Base-by-base conservation (phyloP, 2,888 invertebrate species). In the Nomada goodeniana region DNA sequence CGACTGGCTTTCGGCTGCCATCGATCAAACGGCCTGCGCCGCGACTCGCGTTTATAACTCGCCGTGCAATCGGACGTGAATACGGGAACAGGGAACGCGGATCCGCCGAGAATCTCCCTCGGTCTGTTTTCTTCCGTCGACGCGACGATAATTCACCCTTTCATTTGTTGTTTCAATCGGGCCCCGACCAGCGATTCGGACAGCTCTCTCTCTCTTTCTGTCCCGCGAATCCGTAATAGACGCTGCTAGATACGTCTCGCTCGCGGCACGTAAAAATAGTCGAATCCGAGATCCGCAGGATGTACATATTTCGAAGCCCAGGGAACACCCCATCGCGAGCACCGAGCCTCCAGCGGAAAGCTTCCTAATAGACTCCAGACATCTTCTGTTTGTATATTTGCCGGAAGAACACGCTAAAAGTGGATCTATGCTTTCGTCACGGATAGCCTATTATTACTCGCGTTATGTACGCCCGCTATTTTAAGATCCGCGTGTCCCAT, bases 21-120 rank as follows among this genome's bases (percentile, higher is more conserved):
- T 90, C 89, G 89, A 90, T 90, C 86, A 87, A 88, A 84, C 85
- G 80, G 84, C 84, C 87, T 81, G 83, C 84, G 80, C 68, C 74
- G 50, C 64, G 79, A 78, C 82, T 68, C 77, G 80, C 79, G 76
- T 79, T 80, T 84, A 83, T 67, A 83, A 81, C 82, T 72, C 72
- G 70, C 13, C 69, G 81, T 70, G 80, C 80, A 80, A 82, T 82
- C 81, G 75, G 80, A 80, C 75, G 68, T 53, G 78, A 67, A 72
- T 53, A 73, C 69, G 73, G 64, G 67, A 60, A 64, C 63, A 50
- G 68, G 57, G 47, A 64, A 53, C 63, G 68, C 53, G 57, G 69
- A 80, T 65, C 64, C 80, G 63, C 75, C 65, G 69, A 79, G 75
- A 82, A 82, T 75, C 67, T 80, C 80, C 80, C 80, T 75, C 80